Percentiles rank a stretch among this genome's conserved stretches.
Evolutionary conservation across 2,797 vertebrate species (phyloP).

Genomic region (Enteromius thamalakanensis): DNA sequence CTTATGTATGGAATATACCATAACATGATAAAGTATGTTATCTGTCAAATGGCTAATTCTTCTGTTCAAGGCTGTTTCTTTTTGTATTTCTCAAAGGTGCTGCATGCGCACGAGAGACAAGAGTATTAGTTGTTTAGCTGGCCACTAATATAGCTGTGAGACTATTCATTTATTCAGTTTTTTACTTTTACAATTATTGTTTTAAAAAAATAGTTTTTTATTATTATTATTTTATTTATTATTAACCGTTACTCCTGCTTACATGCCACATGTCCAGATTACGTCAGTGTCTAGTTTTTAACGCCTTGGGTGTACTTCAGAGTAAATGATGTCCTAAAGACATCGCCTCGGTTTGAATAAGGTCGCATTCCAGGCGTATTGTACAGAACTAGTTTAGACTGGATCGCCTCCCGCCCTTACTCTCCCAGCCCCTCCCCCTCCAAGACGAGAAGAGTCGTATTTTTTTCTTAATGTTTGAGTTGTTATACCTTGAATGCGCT

Average conservation of each 20-base stretch:
- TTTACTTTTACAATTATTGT: not conserved
- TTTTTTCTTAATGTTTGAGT: conserved; percentile 1
- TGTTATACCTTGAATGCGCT: no score
- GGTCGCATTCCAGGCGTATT: conserved; percentile 49
- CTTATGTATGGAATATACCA: no score
- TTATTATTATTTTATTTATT: no score
- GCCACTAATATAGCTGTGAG: not conserved
- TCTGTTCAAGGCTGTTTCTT: not conserved
- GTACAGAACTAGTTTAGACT: conserved; percentile 78
- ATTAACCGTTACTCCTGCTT: not conserved
- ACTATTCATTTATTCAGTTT: not conserved
- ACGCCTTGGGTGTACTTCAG: not conserved
- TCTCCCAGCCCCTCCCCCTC: conserved; percentile 59
- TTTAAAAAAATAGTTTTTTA: not conserved
- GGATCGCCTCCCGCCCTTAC: conserved; percentile 66
- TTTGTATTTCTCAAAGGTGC: not conserved
- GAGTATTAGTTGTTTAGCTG: not conserved
- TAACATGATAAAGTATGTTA: not conserved
- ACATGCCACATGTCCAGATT: not conserved
- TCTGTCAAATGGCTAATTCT: not conserved
- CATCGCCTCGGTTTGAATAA: conserved; percentile 39
- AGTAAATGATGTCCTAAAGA: not conserved
- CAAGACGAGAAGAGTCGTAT: not conserved
- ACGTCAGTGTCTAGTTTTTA: not conserved
- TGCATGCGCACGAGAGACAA: not conserved